phyloP scores from a whole-genome alignment of 2,888 invertebrate genomes.

The Lamellibrachia columna region DNA sequence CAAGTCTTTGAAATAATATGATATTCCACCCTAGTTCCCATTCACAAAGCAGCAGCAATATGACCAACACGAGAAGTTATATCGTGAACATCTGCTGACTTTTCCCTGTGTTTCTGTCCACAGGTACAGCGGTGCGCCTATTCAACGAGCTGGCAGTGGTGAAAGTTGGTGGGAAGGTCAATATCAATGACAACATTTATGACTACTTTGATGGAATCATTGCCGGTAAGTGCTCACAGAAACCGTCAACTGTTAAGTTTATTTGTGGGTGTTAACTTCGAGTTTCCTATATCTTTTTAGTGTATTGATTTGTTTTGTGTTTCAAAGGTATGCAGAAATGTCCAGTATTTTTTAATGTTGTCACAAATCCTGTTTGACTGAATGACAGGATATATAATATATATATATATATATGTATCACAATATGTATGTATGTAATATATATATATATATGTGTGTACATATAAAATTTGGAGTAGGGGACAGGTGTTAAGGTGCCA shows the following conservation, averaged over 20 bases:
- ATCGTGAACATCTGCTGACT: neutral
- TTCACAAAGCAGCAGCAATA: no score
- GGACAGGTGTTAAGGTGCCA: no score
- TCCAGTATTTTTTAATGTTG: neutral
- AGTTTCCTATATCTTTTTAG: neutral
- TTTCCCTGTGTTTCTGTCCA: neutral
- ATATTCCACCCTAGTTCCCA: no score
- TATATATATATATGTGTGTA: no score
- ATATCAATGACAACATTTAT: conserved; percentile 35
- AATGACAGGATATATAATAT: no score
- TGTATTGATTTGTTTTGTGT: neutral
- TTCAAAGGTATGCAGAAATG: neutral
- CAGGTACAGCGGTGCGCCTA: neutral
- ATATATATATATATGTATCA: no score
- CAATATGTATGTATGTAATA: no score
- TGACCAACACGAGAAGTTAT: no score
- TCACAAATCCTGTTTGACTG: no score
- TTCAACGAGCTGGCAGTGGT: conserved; percentile 44
- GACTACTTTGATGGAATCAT: conserved; percentile 58
- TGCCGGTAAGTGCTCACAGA: conserved; percentile 50
- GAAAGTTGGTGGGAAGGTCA: conserved; percentile 52
- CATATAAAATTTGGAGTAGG: no score
- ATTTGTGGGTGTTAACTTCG: neutral
- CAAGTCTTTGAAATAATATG: no score
- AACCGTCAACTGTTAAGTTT: neutral